These are phyloP conservation scores for Neosilurus hyrtlii DNA, from an alignment of 2,797 vertebrate genomes.

Conservation along the genomic window DNA sequence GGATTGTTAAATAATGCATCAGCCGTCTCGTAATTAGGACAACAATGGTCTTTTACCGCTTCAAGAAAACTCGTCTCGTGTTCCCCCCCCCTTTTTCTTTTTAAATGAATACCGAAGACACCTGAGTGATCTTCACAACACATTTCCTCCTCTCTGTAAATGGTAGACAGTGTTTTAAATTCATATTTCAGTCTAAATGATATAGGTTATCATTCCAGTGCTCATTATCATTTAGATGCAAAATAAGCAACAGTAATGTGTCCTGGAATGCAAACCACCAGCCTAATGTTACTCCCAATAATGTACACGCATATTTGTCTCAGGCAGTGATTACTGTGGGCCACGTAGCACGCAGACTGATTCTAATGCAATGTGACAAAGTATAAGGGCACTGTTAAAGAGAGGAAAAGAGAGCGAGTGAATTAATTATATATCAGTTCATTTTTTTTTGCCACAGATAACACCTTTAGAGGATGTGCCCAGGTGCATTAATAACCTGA, in stretches of 20 bases:
- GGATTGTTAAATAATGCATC: constrained; percentile 81
- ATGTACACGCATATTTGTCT: constrained; percentile 72
- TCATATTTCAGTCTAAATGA: constrained; percentile 72
- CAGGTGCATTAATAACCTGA: constrained; percentile 79
- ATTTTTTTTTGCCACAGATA: constrained; percentile 63
- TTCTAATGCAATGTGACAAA: constrained; percentile 79
- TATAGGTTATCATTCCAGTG: constrained; percentile 75
- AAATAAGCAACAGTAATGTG: constrained; percentile 80
- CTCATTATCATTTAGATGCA: constrained; percentile 83
- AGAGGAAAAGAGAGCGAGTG: constrained; percentile 63
- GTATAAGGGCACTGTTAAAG: constrained; percentile 76
- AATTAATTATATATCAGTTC: constrained; percentile 74
- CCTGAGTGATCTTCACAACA: constrained; percentile 71
- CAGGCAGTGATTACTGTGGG: constrained; percentile 57
- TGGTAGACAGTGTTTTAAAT: constrained; percentile 71
- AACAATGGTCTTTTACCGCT: constrained; percentile 74
- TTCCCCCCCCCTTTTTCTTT: constrained; percentile 54
- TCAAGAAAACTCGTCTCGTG: constrained; percentile 61
- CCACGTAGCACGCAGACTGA: constrained; percentile 60
- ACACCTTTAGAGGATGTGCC: constrained; percentile 78
- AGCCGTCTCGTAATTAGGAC: constrained; percentile 78
- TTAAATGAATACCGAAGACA: constrained; percentile 72
- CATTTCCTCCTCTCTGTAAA: constrained; percentile 64
- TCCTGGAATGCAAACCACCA: constrained; percentile 69
- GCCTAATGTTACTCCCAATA: constrained; percentile 70